Evolutionary conservation across 2,888 invertebrate species (phyloP), one percentile per base, ranked within the genome.

Genomic region (Dyspetes luteomarginatus): DNA sequence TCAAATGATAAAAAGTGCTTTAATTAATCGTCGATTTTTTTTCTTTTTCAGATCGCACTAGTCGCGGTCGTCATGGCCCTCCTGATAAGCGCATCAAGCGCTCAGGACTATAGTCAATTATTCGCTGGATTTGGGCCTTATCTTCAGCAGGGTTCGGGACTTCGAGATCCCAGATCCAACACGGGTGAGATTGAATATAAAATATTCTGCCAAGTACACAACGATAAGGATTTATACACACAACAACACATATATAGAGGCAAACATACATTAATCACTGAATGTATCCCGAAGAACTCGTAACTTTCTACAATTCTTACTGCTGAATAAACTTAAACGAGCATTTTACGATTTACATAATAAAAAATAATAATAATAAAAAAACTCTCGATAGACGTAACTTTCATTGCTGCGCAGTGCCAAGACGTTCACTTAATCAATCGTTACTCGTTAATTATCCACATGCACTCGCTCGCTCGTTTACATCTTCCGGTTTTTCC

Each of bases 141-240:
- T 82, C 75, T 89, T 15, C 86, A 86, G 41, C 88, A 86, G 69
- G 72, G 82, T 36, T 78, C 87, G 15, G 85, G 87, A 43, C 87
- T 89, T 84, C 86, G 91, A 76, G 91, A 91, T 83, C 87, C 91
- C n/a, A 86, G 92, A 84, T 89, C 92, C 26, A 91, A 92, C 81
- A 90, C 88, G 72, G 92, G 91, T 91, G 74, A 88, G 85, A 45
- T 55, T 56, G 30, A 73, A 73, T 55, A 64, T 68, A 62, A 73
- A 79, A 64, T 19, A 74, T 50, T 71, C 50, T 52, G 68, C 56
- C 15, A 62, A 62, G 48, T 60, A n/a, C 1, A 48, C 60, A 69
- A 76, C 72, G 72, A 72, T 55, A 64, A 56, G 58, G 45, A 62
- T 67, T 45, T 52, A 45, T 22, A 30, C 26, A n/a, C 4, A 45